Percentiles rank a stretch among this genome's conserved stretches.
These are phyloP conservation scores for Tipula unca DNA, from an alignment of 2,888 invertebrate genomes.

Conservation along the genomic window DNA sequence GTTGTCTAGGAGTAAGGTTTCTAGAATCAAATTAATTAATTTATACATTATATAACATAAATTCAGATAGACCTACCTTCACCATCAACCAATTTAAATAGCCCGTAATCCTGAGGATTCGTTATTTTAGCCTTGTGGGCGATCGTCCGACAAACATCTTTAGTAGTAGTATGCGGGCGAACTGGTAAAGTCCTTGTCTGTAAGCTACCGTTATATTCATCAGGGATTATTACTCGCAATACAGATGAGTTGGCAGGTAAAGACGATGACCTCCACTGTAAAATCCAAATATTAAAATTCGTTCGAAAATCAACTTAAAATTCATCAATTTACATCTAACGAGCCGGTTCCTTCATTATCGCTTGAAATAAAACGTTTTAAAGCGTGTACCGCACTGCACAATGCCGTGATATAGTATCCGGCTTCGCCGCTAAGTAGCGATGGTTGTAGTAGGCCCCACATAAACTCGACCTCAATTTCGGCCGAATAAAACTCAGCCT, in stretches of 20 bases:
- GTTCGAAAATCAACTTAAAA: background rate
- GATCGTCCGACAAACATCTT: conserved; percentile 88
- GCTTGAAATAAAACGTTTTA: conserved; percentile 41
- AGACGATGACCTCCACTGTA: conserved; percentile 49
- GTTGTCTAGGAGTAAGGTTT: conserved; percentile 78
- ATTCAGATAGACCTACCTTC: conserved; percentile 53
- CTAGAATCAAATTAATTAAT: conserved; percentile 45
- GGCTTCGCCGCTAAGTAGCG: conserved; percentile 83
- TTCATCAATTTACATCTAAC: conserved; percentile 35
- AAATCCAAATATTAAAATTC: background rate
- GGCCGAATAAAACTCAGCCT: conserved; percentile 81
- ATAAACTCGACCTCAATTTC: conserved; percentile 95
- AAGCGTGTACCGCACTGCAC: conserved; percentile 71
- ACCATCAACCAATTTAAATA: conserved; percentile 82
- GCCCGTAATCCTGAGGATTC: conserved; percentile 92
- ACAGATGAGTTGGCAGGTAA: conserved; percentile 56
- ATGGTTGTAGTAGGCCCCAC: conserved; percentile 89
- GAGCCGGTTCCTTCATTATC: conserved; percentile 40
- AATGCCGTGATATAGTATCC: conserved; percentile 92
- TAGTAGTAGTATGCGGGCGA: conserved; percentile 84
- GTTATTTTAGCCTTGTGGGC: conserved; percentile 93
- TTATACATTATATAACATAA: conserved; percentile 17
- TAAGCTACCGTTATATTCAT: conserved; percentile 87
- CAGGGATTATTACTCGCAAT: conserved; percentile 84
- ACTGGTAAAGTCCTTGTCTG: conserved; percentile 87